phyloP scores from a whole-genome alignment of 1,140 invertebrate genomes.

The Melitaea cinxia region DNA sequence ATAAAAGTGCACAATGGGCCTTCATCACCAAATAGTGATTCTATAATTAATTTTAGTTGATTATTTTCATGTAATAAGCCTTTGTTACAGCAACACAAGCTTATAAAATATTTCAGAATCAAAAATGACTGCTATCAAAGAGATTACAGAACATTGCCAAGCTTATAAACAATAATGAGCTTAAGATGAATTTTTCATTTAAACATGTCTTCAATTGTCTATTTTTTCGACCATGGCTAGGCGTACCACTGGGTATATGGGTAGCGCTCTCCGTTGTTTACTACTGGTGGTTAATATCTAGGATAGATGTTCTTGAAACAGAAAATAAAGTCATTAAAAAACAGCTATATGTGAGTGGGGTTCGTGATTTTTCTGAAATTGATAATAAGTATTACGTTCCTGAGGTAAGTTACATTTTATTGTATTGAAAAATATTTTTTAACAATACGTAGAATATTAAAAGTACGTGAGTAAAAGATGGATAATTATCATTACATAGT shows the following conservation, averaged over 20 bases:
- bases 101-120: neutral
- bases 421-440: neutral
- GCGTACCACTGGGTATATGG: constrained; percentile 70
- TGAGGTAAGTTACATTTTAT: constrained; percentile 45
- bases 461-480: too few species aligned
- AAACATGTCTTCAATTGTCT: constrained; percentile 72
- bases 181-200: constrained; percentile 59
- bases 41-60: too few species aligned
- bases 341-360: constrained; percentile 44
- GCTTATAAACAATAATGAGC: constrained; percentile 10
- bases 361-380: constrained; percentile 46
- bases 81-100: neutral
- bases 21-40: too few species aligned
- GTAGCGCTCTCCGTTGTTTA: constrained; percentile 67
- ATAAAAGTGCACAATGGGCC: too few species aligned
- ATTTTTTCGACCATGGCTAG: constrained; percentile 78
- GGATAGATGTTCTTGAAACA: constrained; percentile 68
- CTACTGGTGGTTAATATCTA: constrained; percentile 74
- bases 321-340: constrained; percentile 76
- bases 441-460: too few species aligned
- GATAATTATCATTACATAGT: too few species aligned
- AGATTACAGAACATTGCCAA: neutral
- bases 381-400: constrained; percentile 57
- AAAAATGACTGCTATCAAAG: neutral
- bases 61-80: too few species aligned